These are phyloP conservation scores for Lasioglossum calceatum DNA, from an alignment of 2,888 invertebrate genomes.

Conservation along the genomic window DNA sequence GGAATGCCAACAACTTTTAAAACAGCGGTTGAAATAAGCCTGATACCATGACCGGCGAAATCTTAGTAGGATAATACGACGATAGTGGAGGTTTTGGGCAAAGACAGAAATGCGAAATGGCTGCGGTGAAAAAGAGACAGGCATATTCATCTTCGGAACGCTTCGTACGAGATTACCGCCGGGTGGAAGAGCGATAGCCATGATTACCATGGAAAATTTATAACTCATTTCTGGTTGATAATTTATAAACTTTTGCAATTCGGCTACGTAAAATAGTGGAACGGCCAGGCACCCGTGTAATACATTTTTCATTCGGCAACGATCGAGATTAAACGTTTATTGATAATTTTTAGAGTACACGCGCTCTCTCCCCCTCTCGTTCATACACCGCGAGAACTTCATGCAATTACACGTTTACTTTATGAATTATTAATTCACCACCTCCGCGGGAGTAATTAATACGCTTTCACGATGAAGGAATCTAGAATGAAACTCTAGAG, in stretches of 20 bases:
- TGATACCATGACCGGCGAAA: not conserved
- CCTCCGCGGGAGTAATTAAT: not conserved
- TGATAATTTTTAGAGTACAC: not conserved
- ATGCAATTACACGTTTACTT: conserved; percentile 6
- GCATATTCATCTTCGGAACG: not conserved
- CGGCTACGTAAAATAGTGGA: not conserved
- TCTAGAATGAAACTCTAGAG: not conserved
- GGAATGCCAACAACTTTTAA: not conserved
- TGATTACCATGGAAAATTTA: not conserved
- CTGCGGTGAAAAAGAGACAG: not conserved
- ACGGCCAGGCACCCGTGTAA: not conserved
- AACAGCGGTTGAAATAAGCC: no score
- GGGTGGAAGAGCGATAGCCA: not conserved
- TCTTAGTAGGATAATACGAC: not conserved
- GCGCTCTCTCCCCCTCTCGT: not conserved
- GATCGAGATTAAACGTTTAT: not conserved
- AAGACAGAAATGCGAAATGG: not conserved
- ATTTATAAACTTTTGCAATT: conserved; percentile 10
- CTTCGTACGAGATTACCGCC: not conserved
- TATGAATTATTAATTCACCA: conserved; percentile 8
- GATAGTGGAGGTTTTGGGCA: not conserved
- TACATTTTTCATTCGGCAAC: not conserved
- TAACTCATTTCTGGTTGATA: conserved; percentile 1
- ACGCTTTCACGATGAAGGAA: conserved; percentile 5
- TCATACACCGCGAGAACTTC: not conserved